Percentiles rank a stretch among this genome's conserved stretches.
Evolutionary conservation across 2,113 vertebrate genomes (phyloP).

Genomic region (Odontesthes bonariensis): DNA sequence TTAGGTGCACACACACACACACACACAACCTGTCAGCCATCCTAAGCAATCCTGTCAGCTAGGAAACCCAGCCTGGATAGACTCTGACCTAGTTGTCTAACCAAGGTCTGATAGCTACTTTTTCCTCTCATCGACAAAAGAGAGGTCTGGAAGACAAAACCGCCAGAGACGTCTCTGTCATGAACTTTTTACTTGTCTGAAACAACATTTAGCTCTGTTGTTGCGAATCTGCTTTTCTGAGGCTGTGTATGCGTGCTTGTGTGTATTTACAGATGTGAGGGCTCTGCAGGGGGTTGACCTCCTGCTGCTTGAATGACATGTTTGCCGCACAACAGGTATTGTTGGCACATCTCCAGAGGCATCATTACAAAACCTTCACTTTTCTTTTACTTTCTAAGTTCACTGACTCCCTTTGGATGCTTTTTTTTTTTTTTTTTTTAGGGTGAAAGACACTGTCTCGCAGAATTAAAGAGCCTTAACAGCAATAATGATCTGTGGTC

Average conservation of each 20-base stretch:
- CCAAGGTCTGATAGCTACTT: not conserved
- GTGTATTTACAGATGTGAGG: constrained; percentile 50
- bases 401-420: constrained; percentile 12
- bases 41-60: too few species aligned
- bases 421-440: constrained; percentile 31
- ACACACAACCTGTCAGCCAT: too few species aligned
- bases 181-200: constrained; percentile 19
- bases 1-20: not conserved
- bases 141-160: constrained; percentile 6
- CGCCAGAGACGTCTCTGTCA: constrained; percentile 20
- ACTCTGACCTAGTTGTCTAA: not conserved
- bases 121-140: not conserved
- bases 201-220: constrained; percentile 14
- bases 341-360: constrained; percentile 46
- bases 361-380: constrained; percentile 60
- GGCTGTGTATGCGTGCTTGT: constrained; percentile 19
- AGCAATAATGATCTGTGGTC: constrained; percentile 3
- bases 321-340: constrained; percentile 55
- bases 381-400: constrained; percentile 36
- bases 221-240: constrained; percentile 2
- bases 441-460: constrained; percentile 27
- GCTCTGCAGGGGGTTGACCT: constrained; percentile 60
- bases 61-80: too few species aligned
- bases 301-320: constrained; percentile 69
- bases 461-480: constrained; percentile 23